Evolutionary conservation across 2,797 vertebrate genomes (phyloP), one percentile per base, ranked within the genome.

Genomic region (Pangasius sanitwongsei): DNA sequence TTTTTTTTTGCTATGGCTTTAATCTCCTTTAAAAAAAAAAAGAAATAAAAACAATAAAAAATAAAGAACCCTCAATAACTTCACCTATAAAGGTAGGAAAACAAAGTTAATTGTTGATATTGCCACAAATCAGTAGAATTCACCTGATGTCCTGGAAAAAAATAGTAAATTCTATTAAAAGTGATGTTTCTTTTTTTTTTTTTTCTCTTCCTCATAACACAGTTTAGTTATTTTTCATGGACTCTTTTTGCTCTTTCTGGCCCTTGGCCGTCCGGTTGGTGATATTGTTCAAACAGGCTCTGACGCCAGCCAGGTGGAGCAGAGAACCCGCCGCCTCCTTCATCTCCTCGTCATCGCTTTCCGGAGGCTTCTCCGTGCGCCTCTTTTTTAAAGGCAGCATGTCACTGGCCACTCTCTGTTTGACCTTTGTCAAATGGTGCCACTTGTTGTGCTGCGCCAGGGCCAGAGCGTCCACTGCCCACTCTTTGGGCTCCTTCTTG

Each of bases 91-190:
- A 94, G 92, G 90, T 89, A 92, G 93, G 92, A 94, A 93, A 94
- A 96, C 92, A 92, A 91, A 96, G 93, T 85, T 94, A 96, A 96
- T 95, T 96, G 96, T 95, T 97, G 96, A 97, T 97, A 97, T 97
- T 97, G 97, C 97, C 97, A 98, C 97, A 97, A 97, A 97, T 97
- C 96, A 97, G 97, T 97, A 96, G 96, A 97, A 97, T 97, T 97
- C 97, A 97, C 97, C 97, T 97, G 97, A 98, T 97, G 97, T 97
- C 96, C 96, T 97, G 96, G 97, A 97, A 97, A 92, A 92, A 93
- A 97, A 97, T 91, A 90, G 94, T 91, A 92, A 92, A 92, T 93
- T 91, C 92, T 92, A 92, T 93, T 92, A 91, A 93, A 94, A 94
- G 89, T 92, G 94, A 94, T 93, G 92, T 97, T 97, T 96, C 96